Conservation (phyloP, 2,888 invertebrate genomes). For the Cryptocheilus praepositus region DNA sequence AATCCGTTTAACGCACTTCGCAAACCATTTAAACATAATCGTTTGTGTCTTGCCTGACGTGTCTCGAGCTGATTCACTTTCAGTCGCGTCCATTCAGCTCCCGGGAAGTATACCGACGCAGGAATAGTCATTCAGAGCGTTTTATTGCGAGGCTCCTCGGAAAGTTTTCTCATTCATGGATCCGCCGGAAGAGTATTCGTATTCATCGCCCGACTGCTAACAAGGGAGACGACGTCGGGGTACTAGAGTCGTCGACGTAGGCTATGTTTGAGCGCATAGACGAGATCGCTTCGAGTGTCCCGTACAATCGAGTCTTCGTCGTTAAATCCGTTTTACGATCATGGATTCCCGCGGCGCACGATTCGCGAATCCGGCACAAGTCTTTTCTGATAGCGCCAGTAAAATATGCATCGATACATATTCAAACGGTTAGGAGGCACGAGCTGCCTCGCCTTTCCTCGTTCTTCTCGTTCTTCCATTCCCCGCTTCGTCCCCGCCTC, state of each 20-base stretch:
- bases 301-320: neutral
- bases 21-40: too few relatives aligned
- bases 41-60: too few relatives aligned
- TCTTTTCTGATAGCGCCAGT: conserved; percentile 15
- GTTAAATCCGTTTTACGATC: conserved; percentile 18
- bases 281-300: conserved; percentile 9
- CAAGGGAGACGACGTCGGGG: neutral
- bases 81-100: neutral
- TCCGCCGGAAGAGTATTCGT: too few relatives aligned
- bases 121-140: too few relatives aligned
- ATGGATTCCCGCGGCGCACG: conserved; percentile 15
- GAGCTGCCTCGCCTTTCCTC: conserved; percentile 34
- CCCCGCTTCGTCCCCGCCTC: conserved; percentile 68
- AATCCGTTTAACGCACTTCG: too few relatives aligned
- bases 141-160: too few relatives aligned
- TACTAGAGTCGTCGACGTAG: too few relatives aligned
- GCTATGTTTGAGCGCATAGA: neutral
- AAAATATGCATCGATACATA: conserved; percentile 61
- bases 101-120: neutral
- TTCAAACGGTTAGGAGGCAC: conserved; percentile 54
- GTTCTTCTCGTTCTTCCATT: conserved; percentile 46
- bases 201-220: neutral
- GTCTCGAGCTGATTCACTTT: neutral
- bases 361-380: conserved; percentile 6
- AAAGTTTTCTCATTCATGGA: too few relatives aligned